A percentile compares a stretch with the other conserved stretches of the same genome.
Conservation (phyloP, 2,888 invertebrate genomes). For the Drosophila pseudotalamancana region DNA sequence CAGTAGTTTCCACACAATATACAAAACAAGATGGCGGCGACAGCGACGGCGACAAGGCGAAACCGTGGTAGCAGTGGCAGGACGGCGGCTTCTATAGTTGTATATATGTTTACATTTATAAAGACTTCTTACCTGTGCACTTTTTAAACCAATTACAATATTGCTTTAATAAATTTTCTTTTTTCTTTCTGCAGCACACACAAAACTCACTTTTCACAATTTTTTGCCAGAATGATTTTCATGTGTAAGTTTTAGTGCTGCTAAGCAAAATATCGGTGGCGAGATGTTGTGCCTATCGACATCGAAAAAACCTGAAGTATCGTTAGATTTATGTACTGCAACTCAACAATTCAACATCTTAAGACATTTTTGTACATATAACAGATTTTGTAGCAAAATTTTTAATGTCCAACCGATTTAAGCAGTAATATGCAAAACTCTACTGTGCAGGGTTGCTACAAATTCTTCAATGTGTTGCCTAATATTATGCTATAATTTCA, state of each 20-base stretch:
- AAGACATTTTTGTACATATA: too few species aligned
- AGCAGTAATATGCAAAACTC: not conserved
- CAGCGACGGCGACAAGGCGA: constrained; percentile 50
- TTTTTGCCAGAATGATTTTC: constrained; percentile 20
- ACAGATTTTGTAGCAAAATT: too few species aligned
- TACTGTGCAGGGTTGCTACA: not conserved
- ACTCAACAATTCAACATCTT: too few species aligned
- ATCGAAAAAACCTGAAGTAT: not conserved
- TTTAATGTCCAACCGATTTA: not conserved
- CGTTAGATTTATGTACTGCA: not conserved
- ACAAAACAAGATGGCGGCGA: constrained; percentile 70
- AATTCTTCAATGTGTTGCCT: too few species aligned
- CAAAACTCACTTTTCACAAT: constrained; percentile 14
- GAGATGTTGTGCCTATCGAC: not conserved
- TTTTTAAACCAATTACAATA: constrained; percentile 29
- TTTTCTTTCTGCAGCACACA: constrained; percentile 2
- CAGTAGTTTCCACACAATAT: constrained; percentile 43
- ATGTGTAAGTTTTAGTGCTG: constrained; percentile 36
- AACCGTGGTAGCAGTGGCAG: constrained; percentile 35
- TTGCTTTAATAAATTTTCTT: constrained; percentile 4
- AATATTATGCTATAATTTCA: not conserved
- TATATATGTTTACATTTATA: constrained; percentile 16
- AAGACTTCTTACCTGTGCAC: constrained; percentile 64
- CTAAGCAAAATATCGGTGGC: constrained; percentile 8
- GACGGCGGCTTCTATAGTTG: constrained; percentile 37